Percentiles rank a stretch among this genome's conserved stretches.
Conservation (phyloP, 2,113 vertebrate species). For the Microtus richardsoni region DNA sequence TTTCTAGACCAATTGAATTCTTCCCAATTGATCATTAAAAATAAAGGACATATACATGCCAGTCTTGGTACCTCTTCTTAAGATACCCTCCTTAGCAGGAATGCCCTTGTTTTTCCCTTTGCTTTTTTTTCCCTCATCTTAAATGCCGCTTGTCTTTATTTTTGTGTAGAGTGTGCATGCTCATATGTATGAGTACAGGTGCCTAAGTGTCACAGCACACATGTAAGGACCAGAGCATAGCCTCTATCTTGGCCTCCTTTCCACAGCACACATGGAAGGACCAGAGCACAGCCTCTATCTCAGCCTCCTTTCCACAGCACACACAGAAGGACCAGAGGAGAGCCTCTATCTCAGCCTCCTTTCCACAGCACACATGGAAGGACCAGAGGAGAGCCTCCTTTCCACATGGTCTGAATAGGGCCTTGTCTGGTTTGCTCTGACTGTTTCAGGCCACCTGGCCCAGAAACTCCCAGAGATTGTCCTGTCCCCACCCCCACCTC, state of each 20-base stretch:
- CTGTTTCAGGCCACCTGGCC: not conserved
- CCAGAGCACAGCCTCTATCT: too few relatives aligned
- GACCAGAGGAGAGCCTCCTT: not conserved
- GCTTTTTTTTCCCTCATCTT: not conserved
- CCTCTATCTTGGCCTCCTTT: too few relatives aligned
- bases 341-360: too few relatives aligned
- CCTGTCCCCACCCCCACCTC: not conserved
- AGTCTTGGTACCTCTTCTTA: not conserved
- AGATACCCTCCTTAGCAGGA: not conserved
- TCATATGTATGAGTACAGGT: not conserved
- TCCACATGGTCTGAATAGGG: not conserved
- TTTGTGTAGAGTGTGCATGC: not conserved
- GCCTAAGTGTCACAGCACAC: not conserved
- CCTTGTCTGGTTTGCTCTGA: not conserved
- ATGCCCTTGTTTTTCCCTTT: not conserved
- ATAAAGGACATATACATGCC: not conserved
- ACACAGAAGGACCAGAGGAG: not conserved
- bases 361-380: too few relatives aligned
- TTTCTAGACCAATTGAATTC: not conserved
- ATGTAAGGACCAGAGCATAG: not conserved
- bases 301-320: too few relatives aligned
- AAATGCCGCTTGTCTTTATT: not conserved
- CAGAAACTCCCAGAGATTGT: not conserved
- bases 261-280: not conserved
- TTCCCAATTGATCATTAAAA: constrained; percentile 2